Base-by-base conservation (phyloP, 2,888 invertebrate species). In the Drosophila paramelanica region DNA sequence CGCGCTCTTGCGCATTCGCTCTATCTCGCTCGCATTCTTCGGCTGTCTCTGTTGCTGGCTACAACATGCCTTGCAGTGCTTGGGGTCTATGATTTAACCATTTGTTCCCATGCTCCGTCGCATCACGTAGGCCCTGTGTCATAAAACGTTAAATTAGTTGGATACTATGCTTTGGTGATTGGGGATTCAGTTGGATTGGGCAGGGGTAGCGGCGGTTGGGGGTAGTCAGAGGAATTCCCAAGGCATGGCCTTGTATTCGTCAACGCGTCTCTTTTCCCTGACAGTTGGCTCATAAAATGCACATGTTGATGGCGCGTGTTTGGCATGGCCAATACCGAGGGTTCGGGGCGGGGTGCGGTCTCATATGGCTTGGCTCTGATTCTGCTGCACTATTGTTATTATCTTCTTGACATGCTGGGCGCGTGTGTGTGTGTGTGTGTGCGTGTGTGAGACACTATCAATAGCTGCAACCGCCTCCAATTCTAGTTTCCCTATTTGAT, bases 111-210 rank as follows among this genome's bases (percentile, higher is more conserved):
- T 75, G 86, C 82, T 62, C 61, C 58, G 69, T 69, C 74, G 56
- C 68, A 79, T 64, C 85, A 85, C 85, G 85, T 85, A 89, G 77
- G 53, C 66, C 60, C 71, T 64, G 79, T 84, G 81, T 84, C 89
- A 85, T 85, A 85, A 89, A 85, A 84, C 72, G 85, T 89, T 87
- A 84, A 85, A 85, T 89, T 87, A 87, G 85, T 79, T 86, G 82
- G 59, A 85, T 79, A 75, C 79, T 69, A 33, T 73, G 79, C 46
- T 55, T 67, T 47, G 60, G 58, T 70, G 59, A 65, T 49, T 46
- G 59, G 59, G 52, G 38, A 67, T 38, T 49, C 51, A 17, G n/a
- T 0, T 5, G 3, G 31, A 17, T 17, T 17, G 17, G 17, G 23
- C 6, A 36, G 1, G 42, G 4, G 17, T 7, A 0, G 11, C 14